Evolutionary conservation across 2,797 vertebrate genomes (phyloP).

Genomic region (Urosaurus nigricauda): DNA sequence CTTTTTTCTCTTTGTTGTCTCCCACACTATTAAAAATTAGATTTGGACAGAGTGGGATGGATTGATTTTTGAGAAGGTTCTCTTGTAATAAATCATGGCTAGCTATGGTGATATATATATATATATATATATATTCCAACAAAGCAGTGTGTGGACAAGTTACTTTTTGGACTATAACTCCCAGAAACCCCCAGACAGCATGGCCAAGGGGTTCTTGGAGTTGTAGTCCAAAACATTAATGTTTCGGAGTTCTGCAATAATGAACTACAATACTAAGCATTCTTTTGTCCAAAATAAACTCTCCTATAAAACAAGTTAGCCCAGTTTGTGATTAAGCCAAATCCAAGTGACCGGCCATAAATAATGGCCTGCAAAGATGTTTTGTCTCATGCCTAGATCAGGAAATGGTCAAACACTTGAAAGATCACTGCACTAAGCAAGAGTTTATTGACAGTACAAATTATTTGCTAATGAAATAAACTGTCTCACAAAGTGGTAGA

Average conservation of each 20-base stretch:
- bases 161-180: too few relatives aligned
- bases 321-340: neutral
- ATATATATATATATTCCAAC: too few relatives aligned
- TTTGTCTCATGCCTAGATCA: neutral
- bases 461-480: too few relatives aligned
- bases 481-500: too few relatives aligned
- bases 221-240: too few relatives aligned
- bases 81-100: neutral
- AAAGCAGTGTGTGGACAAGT: too few relatives aligned
- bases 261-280: neutral
- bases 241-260: neutral
- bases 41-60: neutral
- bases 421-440: neutral
- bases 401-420: neutral
- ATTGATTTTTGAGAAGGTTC: neutral
- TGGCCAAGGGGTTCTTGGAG: too few relatives aligned
- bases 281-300: neutral
- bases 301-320: neutral
- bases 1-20: neutral
- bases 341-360: neutral
- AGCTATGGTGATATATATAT: too few relatives aligned
- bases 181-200: too few relatives aligned
- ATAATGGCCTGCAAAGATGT: neutral
- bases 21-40: neutral
- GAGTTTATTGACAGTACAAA: too few relatives aligned